Conservation (phyloP, 1,140 invertebrate genomes). For the Drosophila bocqueti region DNA sequence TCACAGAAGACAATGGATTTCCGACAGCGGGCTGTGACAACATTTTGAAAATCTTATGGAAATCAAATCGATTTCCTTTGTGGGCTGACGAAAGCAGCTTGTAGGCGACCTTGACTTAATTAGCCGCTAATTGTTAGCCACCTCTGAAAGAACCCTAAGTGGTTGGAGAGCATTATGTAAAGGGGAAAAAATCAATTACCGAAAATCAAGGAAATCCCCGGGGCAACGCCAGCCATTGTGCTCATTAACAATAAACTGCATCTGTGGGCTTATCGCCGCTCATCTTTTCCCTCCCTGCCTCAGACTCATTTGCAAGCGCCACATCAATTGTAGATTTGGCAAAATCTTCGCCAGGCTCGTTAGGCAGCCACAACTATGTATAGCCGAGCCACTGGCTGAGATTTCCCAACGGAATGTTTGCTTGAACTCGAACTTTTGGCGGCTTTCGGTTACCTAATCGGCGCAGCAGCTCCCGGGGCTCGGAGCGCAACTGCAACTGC, state of each 20-base stretch:
- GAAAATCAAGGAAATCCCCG: constrained; percentile 32
- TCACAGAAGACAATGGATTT: constrained; percentile 8
- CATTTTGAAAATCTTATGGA: constrained; percentile 35
- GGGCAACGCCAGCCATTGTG: constrained; percentile 7
- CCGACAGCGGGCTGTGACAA: constrained; percentile 12
- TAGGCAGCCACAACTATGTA: constrained; percentile 8
- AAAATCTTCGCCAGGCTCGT: constrained; percentile 40
- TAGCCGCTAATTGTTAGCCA: constrained; percentile 31
- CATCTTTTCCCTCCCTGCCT: constrained; percentile 10
- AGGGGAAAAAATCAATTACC: constrained; percentile 11
- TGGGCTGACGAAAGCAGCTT: constrained; percentile 25
- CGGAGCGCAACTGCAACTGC: constrained; percentile 42
- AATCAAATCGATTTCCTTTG: constrained; percentile 57
- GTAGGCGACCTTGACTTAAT: constrained; percentile 55
- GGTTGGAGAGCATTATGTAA: not conserved
- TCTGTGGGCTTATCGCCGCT: constrained; percentile 7
- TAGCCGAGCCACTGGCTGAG: constrained; percentile 23
- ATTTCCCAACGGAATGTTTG: constrained; percentile 58
- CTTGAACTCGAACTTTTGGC: constrained; percentile 81
- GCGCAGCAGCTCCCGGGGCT: constrained; percentile 31
- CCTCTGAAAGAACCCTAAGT: constrained; percentile 10
- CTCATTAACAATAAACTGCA: constrained; percentile 26
- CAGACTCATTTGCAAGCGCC: constrained; percentile 27
- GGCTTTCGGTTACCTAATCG: constrained; percentile 68
- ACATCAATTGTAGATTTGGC: constrained; percentile 40